Conservation (phyloP, 2,797 vertebrate species). For the Aythya fuligula region DNA sequence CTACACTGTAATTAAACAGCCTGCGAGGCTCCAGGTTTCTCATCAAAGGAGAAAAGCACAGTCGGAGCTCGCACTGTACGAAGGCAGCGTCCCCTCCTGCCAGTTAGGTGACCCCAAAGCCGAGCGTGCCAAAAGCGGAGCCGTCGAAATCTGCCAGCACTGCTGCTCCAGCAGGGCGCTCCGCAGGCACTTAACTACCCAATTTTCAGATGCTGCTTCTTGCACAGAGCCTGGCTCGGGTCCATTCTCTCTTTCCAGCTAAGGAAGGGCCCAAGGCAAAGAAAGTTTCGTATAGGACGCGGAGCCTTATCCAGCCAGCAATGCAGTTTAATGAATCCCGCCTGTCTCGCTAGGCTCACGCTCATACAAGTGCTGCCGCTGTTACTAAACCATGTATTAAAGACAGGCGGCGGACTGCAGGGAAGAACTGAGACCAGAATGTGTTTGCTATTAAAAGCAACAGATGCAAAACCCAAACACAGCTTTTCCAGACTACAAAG, state of each 20-base stretch:
- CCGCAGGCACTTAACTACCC: slow-evolving; percentile 53
- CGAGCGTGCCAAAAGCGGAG: neutral
- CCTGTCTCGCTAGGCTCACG: neutral
- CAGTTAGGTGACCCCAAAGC: slow-evolving; percentile 19
- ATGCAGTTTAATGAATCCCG: neutral
- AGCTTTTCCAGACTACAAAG: neutral
- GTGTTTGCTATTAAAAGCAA: neutral
- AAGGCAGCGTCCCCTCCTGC: neutral
- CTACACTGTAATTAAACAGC: slow-evolving; percentile 50
- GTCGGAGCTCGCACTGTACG: neutral
- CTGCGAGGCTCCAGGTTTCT: neutral
- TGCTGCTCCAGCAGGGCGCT: slow-evolving; percentile 40
- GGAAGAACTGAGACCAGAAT: neutral
- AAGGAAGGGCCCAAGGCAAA: slow-evolving; percentile 4
- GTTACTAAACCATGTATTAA: neutral
- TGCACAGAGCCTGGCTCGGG: slow-evolving; percentile 14
- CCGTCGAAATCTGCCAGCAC: neutral
- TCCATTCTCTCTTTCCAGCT: slow-evolving; percentile 14
- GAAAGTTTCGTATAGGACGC: neutral
- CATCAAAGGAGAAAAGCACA: neutral
- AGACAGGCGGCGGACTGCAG: neutral
- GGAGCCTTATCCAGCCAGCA: neutral
- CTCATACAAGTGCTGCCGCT: neutral
- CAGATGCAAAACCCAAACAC: slow-evolving; percentile 52
- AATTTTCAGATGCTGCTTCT: slow-evolving; percentile 50